Evolutionary conservation across 1,140 invertebrate species (phyloP).

Genomic region (Drosophila orosa): DNA sequence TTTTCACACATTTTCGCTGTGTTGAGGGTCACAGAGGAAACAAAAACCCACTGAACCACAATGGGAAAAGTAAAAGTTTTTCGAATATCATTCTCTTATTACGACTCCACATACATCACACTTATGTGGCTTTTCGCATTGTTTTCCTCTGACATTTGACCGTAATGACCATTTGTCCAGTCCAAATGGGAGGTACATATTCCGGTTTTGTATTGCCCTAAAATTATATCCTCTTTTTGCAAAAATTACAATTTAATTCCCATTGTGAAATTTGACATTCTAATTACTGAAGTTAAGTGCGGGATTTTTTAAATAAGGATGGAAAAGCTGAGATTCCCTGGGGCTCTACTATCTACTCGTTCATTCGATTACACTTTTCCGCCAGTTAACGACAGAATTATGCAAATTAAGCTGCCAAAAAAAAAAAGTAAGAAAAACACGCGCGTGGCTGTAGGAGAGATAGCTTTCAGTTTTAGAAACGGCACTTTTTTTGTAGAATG

Average conservation of each 20-base stretch:
- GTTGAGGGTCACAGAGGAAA: neutral
- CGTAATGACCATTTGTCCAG: conserved; percentile 17
- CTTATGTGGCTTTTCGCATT: conserved; percentile 18
- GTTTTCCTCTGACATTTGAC: conserved; percentile 10
- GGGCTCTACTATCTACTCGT: conserved; percentile 55
- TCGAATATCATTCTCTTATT: conserved; percentile 47
- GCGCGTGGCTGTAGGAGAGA: conserved; percentile 14
- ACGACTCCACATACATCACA: conserved; percentile 12
- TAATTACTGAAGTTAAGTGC: conserved; percentile 7
- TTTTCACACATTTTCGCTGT: conserved; percentile 24
- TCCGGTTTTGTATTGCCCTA: neutral
- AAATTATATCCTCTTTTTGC: conserved; percentile 8
- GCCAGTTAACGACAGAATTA: conserved; percentile 72
- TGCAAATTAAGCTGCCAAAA: conserved; percentile 55
- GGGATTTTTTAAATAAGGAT: neutral
- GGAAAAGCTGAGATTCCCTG: neutral
- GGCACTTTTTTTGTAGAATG: neutral
- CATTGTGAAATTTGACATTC: conserved; percentile 6
- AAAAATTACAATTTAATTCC: neutral
- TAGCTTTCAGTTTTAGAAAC: conserved; percentile 13
- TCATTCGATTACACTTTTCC: conserved; percentile 76
- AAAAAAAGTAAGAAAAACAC: conserved; percentile 37
- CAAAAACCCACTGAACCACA: conserved; percentile 49
- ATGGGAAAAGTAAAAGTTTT: conserved; percentile 53
- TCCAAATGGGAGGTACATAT: neutral